Percentiles rank a stretch among this genome's conserved stretches.
phyloP scores from a whole-genome alignment of 2,888 invertebrate genomes.

The Synergus japonicus region DNA sequence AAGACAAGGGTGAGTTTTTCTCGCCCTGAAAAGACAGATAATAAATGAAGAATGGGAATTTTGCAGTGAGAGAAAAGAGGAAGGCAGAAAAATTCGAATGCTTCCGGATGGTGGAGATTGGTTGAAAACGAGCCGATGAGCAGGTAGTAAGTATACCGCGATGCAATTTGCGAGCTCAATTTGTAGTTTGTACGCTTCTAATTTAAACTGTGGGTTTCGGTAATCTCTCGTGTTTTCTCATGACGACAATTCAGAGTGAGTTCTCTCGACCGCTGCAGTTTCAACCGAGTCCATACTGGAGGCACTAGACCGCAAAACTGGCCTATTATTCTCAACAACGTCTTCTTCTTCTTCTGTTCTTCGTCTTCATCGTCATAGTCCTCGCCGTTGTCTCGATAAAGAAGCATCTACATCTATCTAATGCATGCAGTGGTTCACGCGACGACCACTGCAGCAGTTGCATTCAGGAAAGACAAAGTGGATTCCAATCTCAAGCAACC shows the following conservation, averaged over 20 bases:
- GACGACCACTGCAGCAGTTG: neutral
- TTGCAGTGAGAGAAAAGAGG: conserved; percentile 2
- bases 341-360: conserved; percentile 50
- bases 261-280: conserved; percentile 48
- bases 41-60: neutral
- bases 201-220: conserved; percentile 74
- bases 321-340: conserved; percentile 68
- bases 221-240: conserved; percentile 71
- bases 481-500: neutral
- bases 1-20: neutral
- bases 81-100: conserved; percentile 41
- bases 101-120: conserved; percentile 53
- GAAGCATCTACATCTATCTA: neutral
- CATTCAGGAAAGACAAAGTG: neutral
- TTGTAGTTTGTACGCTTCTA: conserved; percentile 70
- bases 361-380: conserved; percentile 10
- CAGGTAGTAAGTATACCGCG: conserved; percentile 59
- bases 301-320: conserved; percentile 66
- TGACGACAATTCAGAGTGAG: conserved; percentile 67
- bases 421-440: neutral
- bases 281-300: conserved; percentile 51
- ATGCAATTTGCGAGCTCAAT: conserved; percentile 72
- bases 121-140: conserved; percentile 55
- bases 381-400: neutral
- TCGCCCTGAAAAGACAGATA: neutral